Percentiles rank a stretch among this genome's conserved stretches.
phyloP scores from a whole-genome alignment of 2,113 vertebrate genomes.

The Dermatemys mawii region DNA sequence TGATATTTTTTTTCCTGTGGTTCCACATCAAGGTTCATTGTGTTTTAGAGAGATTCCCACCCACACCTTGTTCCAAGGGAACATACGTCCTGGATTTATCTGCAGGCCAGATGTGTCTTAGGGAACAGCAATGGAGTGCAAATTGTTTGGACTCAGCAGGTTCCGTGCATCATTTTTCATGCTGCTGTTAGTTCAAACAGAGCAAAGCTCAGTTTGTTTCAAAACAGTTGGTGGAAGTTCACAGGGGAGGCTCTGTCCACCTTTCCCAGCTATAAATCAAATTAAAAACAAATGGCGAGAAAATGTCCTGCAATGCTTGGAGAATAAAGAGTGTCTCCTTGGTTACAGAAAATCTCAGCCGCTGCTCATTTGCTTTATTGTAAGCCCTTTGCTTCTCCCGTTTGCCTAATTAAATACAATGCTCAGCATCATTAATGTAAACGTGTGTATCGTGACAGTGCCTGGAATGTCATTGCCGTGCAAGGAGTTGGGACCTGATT shows the following conservation, averaged over 20 bases:
- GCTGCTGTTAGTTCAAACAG: neutral
- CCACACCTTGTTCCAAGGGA: neutral
- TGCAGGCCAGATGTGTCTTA: neutral
- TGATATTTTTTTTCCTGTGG: neutral
- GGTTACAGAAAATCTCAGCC: slow-evolving; percentile 34
- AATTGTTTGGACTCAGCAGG: neutral
- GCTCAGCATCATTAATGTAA: neutral
- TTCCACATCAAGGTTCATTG: neutral
- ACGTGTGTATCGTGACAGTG: neutral
- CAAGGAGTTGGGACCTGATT: neutral
- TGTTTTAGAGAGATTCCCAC: neutral
- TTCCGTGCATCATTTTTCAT: neutral
- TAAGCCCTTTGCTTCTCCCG: neutral
- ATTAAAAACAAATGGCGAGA: neutral
- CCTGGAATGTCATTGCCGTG: neutral
- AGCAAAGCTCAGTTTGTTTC: no score
- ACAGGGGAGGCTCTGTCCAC: neutral
- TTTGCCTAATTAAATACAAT: neutral
- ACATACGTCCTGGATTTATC: neutral
- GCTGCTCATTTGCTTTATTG: neutral
- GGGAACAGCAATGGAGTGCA: neutral
- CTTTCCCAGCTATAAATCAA: neutral
- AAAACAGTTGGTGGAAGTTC: neutral
- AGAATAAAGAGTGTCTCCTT: neutral
- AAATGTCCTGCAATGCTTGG: neutral